Evolutionary conservation across 2,113 vertebrate species (phyloP).

Genomic region (Argyrosomus japonicus): DNA sequence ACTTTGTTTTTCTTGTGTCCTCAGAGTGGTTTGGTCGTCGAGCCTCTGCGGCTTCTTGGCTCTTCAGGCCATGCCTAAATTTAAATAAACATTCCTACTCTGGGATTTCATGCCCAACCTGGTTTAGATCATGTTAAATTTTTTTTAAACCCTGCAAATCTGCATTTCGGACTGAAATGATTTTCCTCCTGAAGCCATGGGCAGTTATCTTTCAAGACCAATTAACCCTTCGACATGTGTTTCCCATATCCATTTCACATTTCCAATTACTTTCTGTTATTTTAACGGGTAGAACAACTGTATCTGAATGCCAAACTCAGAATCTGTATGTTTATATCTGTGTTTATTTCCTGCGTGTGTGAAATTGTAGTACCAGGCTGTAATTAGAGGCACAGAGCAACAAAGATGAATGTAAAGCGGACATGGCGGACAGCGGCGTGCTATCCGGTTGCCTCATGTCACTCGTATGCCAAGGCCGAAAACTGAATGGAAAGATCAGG

Average conservation of each 20-base stretch:
- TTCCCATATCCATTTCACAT: conserved; percentile 75
- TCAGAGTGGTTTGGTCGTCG: conserved; percentile 2
- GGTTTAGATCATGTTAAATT: conserved; percentile 71
- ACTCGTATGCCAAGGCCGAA: background rate
- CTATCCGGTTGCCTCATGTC: conserved; percentile 10
- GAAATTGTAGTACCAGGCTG: conserved; percentile 25
- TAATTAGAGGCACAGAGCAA: conserved; percentile 34
- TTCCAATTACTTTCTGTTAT: conserved; percentile 64
- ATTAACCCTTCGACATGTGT: conserved; percentile 73
- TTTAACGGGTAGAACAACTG: conserved; percentile 43
- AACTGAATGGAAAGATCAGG: conserved; percentile 45
- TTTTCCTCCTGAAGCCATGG: conserved; percentile 58
- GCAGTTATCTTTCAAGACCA: conserved; percentile 75
- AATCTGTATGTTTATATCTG: conserved; percentile 63
- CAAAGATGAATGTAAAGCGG: conserved; percentile 15
- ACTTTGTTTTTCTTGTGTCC: conserved; percentile 30
- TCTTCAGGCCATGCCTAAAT: conserved; percentile 40
- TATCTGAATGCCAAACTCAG: conserved; percentile 50
- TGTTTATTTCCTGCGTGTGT: conserved; percentile 71
- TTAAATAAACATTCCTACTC: conserved; percentile 68
- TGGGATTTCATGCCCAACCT: conserved; percentile 72
- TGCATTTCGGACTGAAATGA: conserved; percentile 55
- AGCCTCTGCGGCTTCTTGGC: conserved; percentile 38
- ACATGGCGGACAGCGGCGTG: background rate
- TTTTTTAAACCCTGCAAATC: conserved; percentile 56